Conservation (phyloP, 2,113 vertebrate genomes). For the Rafetus swinhoei region DNA sequence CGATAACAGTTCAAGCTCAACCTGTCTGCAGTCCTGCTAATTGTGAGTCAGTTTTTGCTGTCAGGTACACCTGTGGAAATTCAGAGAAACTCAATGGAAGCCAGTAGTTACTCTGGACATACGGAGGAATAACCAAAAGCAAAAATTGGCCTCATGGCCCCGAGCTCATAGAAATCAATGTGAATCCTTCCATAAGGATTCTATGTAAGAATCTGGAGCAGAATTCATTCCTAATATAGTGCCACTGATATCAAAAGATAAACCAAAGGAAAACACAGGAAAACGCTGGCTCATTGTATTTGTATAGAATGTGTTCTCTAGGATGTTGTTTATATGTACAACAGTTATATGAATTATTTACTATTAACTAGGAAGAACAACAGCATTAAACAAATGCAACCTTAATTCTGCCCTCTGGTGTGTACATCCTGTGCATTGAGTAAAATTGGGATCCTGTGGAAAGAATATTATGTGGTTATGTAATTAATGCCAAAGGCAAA, state of each 20-base stretch:
- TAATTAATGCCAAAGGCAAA: not conserved
- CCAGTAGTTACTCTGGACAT: not conserved
- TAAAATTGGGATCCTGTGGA: not conserved
- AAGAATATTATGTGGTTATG: not conserved
- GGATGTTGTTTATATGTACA: not conserved
- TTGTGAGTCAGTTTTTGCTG: not conserved
- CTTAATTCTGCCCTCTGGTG: not conserved
- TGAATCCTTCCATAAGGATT: not conserved
- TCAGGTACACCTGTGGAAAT: not conserved
- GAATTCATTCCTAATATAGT: not conserved
- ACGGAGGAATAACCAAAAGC: not conserved
- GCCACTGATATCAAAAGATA: not conserved
- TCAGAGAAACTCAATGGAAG: not conserved
- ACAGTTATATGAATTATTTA: not conserved
- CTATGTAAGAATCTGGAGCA: not conserved
- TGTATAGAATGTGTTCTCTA: not conserved
- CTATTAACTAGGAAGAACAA: not conserved
- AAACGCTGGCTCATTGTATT: constrained; percentile 9
- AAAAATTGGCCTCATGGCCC: not conserved
- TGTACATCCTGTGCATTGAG: not conserved
- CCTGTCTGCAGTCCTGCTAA: not conserved
- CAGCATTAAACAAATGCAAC: not conserved
- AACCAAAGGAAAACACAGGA: not conserved
- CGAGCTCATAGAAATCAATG: not conserved
- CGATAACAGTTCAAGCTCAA: not conserved